Percentiles rank a stretch among this genome's conserved stretches.
Conservation (phyloP, 2,888 invertebrate genomes). For the Trachelus stipa region DNA sequence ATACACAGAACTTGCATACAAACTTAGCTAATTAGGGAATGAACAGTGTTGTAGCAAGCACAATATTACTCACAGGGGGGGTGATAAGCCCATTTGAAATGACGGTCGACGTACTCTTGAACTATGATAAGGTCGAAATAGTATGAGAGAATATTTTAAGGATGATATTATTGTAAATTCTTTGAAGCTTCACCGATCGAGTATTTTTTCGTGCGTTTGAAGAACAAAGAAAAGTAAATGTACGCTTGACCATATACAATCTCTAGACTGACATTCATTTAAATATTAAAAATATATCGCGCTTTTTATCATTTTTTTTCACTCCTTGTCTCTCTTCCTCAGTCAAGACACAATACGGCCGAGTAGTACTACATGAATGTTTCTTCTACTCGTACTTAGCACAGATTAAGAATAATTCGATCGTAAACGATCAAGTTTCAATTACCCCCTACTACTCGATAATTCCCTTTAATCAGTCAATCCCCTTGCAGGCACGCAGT, state of each 20-base stretch:
- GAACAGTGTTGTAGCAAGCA: slow-evolving; percentile 30
- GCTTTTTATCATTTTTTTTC: background rate
- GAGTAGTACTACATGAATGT: slow-evolving; percentile 4
- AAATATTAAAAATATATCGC: background rate
- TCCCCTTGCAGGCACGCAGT: slow-evolving; percentile 25
- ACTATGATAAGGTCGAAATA: slow-evolving; percentile 2
- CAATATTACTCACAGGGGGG: background rate
- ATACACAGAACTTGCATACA: slow-evolving; percentile 34
- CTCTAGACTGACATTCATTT: background rate
- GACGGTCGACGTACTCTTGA: slow-evolving; percentile 1
- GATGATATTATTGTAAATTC: background rate
- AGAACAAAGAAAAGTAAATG: background rate
- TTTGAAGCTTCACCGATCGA: background rate
- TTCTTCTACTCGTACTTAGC: slow-evolving; percentile 59
- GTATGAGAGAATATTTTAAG: background rate
- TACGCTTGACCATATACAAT: background rate
- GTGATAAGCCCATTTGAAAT: background rate
- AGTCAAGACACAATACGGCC: background rate
- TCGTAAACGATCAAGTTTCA: slow-evolving; percentile 33
- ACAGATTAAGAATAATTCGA: slow-evolving; percentile 59
- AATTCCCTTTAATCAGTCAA: slow-evolving; percentile 28
- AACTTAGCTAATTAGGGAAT: slow-evolving; percentile 37
- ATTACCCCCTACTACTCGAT: slow-evolving; percentile 17
- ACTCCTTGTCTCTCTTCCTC: background rate
- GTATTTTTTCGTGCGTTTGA: background rate